These are phyloP conservation scores for Dinoponera quadriceps DNA, from an alignment of 1,140 invertebrate species.

Conservation along the genomic window DNA sequence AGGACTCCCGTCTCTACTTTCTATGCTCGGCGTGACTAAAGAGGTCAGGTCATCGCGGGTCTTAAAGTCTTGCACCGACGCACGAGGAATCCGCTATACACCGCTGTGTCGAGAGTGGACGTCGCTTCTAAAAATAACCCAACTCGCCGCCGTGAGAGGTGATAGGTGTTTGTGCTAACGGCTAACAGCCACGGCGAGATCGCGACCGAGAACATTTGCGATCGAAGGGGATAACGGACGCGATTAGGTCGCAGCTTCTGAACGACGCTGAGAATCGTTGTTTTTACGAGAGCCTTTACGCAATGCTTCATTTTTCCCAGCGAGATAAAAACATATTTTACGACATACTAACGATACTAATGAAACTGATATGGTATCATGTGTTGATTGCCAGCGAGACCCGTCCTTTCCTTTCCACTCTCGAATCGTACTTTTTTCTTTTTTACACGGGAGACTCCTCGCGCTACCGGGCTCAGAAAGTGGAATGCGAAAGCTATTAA, in stretches of 20 bases:
- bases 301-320: not conserved
- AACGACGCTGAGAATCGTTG: not conserved
- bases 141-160: not conserved
- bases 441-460: not conserved
- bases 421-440: not conserved
- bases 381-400: not conserved
- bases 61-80: conserved; percentile 19
- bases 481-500: no score
- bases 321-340: conserved; percentile 6
- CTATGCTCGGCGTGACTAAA: conserved; percentile 34
- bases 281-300: not conserved
- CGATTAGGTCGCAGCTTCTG: not conserved
- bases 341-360: not conserved
- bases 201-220: not conserved
- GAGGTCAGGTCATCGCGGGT: conserved; percentile 42
- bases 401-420: not conserved
- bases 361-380: conserved; percentile 1
- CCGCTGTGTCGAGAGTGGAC: not conserved
- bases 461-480: no score
- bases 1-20: conserved; percentile 39
- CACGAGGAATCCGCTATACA: conserved; percentile 13
- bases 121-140: conserved; percentile 52
- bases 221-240: not conserved
- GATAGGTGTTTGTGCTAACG: conserved; percentile 21
- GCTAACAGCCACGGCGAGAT: not conserved